Percentiles rank a stretch among this genome's conserved stretches.
These are phyloP conservation scores for Maniola jurtina DNA, from an alignment of 1,140 invertebrate species.

Conservation along the genomic window DNA sequence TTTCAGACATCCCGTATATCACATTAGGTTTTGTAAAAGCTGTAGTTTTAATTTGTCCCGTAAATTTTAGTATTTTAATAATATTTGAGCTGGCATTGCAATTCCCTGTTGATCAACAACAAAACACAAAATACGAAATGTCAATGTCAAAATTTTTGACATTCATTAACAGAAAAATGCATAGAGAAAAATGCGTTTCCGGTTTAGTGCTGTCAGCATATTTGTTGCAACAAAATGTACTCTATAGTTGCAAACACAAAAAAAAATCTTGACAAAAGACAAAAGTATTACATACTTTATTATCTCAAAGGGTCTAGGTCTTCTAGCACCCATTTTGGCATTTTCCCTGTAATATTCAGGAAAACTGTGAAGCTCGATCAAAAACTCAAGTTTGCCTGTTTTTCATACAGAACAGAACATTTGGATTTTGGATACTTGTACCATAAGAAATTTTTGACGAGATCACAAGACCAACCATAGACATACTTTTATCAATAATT, in stretches of 20 bases:
- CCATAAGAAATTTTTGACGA: constrained; percentile 30
- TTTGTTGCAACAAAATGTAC: too few relatives aligned
- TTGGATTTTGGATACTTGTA: constrained; percentile 28
- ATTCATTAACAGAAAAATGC: background rate
- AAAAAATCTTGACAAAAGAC: too few relatives aligned
- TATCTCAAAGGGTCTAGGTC: too few relatives aligned
- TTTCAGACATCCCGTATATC: background rate
- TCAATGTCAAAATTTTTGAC: background rate
- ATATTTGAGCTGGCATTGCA: background rate
- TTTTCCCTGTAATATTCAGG: background rate
- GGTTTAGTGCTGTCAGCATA: too few relatives aligned
- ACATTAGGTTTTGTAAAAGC: background rate
- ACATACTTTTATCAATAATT: constrained; percentile 66
- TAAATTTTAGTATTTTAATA: too few relatives aligned
- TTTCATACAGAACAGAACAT: too few relatives aligned
- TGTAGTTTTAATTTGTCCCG: too few relatives aligned
- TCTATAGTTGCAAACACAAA: too few relatives aligned
- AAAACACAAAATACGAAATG: background rate
- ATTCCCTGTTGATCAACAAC: constrained; percentile 6
- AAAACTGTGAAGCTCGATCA: too few relatives aligned
- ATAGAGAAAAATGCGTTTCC: too few relatives aligned
- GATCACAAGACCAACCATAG: constrained; percentile 76
- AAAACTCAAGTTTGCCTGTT: background rate
- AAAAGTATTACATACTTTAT: too few relatives aligned
- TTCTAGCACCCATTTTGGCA: too few relatives aligned